Percentiles rank a stretch among this genome's conserved stretches.
These are phyloP conservation scores for Drosophila setifemur DNA, from an alignment of 1,140 invertebrate species.

Conservation along the genomic window DNA sequence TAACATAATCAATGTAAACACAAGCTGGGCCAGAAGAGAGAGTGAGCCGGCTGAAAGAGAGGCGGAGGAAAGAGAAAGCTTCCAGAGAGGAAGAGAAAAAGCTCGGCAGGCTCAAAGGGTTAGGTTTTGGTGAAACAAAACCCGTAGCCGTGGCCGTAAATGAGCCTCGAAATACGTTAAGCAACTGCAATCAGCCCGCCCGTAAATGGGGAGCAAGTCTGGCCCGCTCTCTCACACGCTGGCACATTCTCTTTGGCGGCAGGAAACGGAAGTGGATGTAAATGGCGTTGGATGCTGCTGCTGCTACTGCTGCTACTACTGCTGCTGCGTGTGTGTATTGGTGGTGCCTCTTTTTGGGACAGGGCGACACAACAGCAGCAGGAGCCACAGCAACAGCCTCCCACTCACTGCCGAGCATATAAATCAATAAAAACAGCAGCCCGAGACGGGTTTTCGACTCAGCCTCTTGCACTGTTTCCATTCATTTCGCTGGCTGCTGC, in stretches of 20 bases:
- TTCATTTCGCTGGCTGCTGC: too few species aligned
- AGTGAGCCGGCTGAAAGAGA: slow-evolving; percentile 19
- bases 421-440: slow-evolving; percentile 78
- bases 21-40: slow-evolving; percentile 19
- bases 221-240: not conserved
- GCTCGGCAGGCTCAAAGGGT: slow-evolving; percentile 49
- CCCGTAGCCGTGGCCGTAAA: slow-evolving; percentile 47
- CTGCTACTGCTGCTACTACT: too few species aligned
- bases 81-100: slow-evolving; percentile 26
- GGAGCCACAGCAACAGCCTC: slow-evolving; percentile 57
- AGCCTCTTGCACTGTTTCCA: slow-evolving; percentile 37
- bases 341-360: slow-evolving; percentile 60
- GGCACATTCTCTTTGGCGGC: slow-evolving; percentile 36
- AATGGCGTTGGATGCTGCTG: slow-evolving; percentile 49
- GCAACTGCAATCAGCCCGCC: slow-evolving; percentile 51
- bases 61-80: not conserved
- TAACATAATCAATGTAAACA: slow-evolving; percentile 81
- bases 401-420: slow-evolving; percentile 60
- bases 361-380: slow-evolving; percentile 41
- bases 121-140: slow-evolving; percentile 47
- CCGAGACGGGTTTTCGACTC: slow-evolving; percentile 43
- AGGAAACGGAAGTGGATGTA: slow-evolving; percentile 71
- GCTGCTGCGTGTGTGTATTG: slow-evolving; percentile 18
- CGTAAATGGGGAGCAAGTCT: not conserved
- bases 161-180: slow-evolving; percentile 62